These are phyloP conservation scores for Helleia helle DNA, from an alignment of 2,888 invertebrate species.

Conservation along the genomic window DNA sequence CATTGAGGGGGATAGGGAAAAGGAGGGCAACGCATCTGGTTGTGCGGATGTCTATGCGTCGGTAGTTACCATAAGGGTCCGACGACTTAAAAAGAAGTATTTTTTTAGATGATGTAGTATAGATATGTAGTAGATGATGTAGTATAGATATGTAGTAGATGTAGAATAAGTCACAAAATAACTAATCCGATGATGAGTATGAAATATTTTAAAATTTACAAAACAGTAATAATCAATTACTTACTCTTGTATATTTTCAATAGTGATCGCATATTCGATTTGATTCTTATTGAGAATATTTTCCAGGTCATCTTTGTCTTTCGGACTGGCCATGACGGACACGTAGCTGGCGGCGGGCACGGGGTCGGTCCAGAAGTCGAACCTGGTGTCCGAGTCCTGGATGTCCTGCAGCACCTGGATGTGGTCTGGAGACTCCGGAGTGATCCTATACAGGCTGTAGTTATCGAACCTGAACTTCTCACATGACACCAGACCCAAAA, in stretches of 20 bases:
- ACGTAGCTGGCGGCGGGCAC: constrained; percentile 38
- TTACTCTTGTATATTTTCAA: constrained; percentile 67
- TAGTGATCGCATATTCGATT: constrained; percentile 50
- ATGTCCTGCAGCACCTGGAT: constrained; percentile 58
- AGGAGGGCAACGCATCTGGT: too few species aligned
- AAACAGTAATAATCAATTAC: constrained; percentile 23
- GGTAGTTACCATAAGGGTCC: too few species aligned
- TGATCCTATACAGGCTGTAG: constrained; percentile 68
- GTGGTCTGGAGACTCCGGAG: constrained; percentile 60
- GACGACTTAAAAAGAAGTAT: too few species aligned
- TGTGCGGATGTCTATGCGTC: too few species aligned
- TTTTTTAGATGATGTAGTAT: too few species aligned
- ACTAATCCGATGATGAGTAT: too few species aligned
- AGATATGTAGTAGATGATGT: too few species aligned
- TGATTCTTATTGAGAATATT: constrained; percentile 35
- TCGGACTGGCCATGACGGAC: constrained; percentile 55
- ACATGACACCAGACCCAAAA: constrained; percentile 18
- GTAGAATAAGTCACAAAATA: too few species aligned
- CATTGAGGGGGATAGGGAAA: too few species aligned
- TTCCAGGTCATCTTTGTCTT: constrained; percentile 41
- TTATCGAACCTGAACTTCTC: constrained; percentile 48
- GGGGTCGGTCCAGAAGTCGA: constrained; percentile 59
- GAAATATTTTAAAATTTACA: not conserved
- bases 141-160: too few species aligned
- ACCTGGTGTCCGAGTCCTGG: constrained; percentile 45